Base-by-base conservation (phyloP, 2,888 invertebrate species). In the Cyclophora punctaria region DNA sequence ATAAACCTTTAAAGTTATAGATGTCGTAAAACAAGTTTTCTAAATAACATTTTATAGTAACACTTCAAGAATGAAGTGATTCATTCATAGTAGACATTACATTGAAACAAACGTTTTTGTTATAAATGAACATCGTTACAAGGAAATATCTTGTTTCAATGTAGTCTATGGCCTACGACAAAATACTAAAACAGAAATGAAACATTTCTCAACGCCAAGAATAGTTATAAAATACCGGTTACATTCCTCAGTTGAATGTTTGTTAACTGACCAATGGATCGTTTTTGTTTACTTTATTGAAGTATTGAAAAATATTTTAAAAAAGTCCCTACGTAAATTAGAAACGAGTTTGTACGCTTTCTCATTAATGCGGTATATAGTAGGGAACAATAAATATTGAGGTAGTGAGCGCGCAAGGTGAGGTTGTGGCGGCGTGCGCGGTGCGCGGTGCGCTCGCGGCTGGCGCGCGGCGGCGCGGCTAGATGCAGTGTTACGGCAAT, bases 401-500 rank as follows among this genome's bases (percentile, higher is more conserved):
- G 70, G 42, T 7, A 4, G 41, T 44, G 46, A 44, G 48, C 49
- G 48, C 45, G 47, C 48, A 58, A 60, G 62, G 60, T 60, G 62
- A 65, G 63, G 62, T 58, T 48, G 57, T 54, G 55, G 47, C 4
- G 45, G 50, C 41, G 57, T 51, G 52, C 53, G 52, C 49, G 45
- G 50, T 47, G 33, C 48, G 52, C 70, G 71, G 41, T 41, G 43
- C 43, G 57, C 46, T 35, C 58, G 47, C 20, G 20, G 56, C 20
- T 2, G 20, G 20, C 20, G 20, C 20, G 62, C 58, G 62, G 67
- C 69, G 64, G 66, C 48, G 45, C 46, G 51, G 72, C 75, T 76
- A 78, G 80, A 75, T 86, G 85, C 84, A 84, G 75, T 81, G 80
- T 75, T 80, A 76, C 78, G 78, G 80, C 83, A 79, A 79, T 88